Base-by-base conservation (phyloP, 2,888 invertebrate genomes). In the Nomada lathburiana region DNA sequence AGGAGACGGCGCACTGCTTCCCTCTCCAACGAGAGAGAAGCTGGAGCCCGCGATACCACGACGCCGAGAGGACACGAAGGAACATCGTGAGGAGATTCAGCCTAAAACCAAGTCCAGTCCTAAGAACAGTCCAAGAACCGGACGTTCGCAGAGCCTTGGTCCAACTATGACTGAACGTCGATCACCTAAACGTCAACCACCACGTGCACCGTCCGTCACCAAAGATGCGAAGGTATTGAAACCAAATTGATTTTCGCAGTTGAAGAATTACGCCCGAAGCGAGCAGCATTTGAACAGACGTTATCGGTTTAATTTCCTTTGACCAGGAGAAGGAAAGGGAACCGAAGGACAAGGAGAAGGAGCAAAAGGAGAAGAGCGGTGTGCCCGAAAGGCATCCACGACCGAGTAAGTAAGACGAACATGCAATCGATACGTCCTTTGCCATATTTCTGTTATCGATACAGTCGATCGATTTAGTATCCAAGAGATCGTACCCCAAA, bases 171-270 rank as follows among this genome's bases (percentile, higher is more conserved):
- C 95, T 71, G 96, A 96, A 91, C 97, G 96, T 94, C 95, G 95
- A 87, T 97, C 97, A 69, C 97, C 97, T 42, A 97, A 97, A 91
- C 96, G 97, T 86, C 97, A 97, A 90, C 96, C 97, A 65, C 90
- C 93, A 16, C 90, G 93, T 36, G 91, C 93, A 53, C 91, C 93
- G 0, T 92, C 93, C 23, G 92, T 93, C 79, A 90, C 91, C 59
- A 93, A 93, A 88, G 93, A 93, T 70, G 88, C 90, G 16, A 94
- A 93, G 92, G 93, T 92, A 74, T n/a, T 70, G 18, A 0, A 57
- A 42, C 11, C 3, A 47, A 3, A 4, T 68, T 23, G n/a, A n/a
- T 16, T 23, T 29, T 63, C 5, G 7, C 23, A 0, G 4, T 26
- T 26, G 11, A 11, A 26, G 0, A 23, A 53, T 53, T n/a, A n/a